These are phyloP conservation scores for Hephaestus fuliginosus DNA, from an alignment of 2,797 vertebrate species.

Conservation along the genomic window DNA sequence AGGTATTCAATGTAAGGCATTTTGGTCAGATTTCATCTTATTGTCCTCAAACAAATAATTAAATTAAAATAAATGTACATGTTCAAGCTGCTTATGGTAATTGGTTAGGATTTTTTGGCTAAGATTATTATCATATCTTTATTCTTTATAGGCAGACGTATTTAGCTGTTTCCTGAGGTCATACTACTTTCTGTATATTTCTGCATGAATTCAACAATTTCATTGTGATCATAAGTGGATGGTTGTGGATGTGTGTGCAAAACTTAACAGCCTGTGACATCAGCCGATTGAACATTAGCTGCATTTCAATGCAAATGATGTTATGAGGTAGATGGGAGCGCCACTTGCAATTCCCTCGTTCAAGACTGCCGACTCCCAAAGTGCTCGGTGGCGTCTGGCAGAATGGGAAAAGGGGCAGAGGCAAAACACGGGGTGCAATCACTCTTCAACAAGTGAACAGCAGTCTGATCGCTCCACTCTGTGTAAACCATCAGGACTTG, in stretches of 20 bases:
- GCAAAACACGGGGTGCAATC: slow-evolving; percentile 32
- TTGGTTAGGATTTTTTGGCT: background rate
- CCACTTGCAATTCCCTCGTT: slow-evolving; percentile 18
- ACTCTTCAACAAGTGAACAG: slow-evolving; percentile 47
- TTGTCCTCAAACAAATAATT: background rate
- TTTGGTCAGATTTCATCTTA: background rate
- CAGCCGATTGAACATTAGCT: slow-evolving; percentile 6
- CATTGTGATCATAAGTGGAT: slow-evolving; percentile 1
- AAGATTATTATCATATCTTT: background rate
- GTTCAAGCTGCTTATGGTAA: background rate
- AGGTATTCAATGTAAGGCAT: background rate
- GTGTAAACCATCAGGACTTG: slow-evolving; percentile 57
- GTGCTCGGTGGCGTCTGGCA: slow-evolving; percentile 8
- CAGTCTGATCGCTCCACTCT: slow-evolving; percentile 42
- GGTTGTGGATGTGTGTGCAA: background rate
- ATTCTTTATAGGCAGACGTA: background rate
- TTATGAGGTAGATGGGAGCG: background rate
- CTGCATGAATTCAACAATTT: background rate
- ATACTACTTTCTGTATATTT: background rate
- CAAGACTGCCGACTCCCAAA: background rate
- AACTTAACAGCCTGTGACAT: slow-evolving; percentile 18
- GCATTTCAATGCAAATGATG: slow-evolving; percentile 22
- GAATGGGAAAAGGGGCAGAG: slow-evolving; percentile 25
- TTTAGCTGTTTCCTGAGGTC: slow-evolving; percentile 1
- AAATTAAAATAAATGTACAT: background rate